Evolutionary conservation across 2,113 vertebrate species (phyloP).

Genomic region (Ceyx cyanopectus): DNA sequence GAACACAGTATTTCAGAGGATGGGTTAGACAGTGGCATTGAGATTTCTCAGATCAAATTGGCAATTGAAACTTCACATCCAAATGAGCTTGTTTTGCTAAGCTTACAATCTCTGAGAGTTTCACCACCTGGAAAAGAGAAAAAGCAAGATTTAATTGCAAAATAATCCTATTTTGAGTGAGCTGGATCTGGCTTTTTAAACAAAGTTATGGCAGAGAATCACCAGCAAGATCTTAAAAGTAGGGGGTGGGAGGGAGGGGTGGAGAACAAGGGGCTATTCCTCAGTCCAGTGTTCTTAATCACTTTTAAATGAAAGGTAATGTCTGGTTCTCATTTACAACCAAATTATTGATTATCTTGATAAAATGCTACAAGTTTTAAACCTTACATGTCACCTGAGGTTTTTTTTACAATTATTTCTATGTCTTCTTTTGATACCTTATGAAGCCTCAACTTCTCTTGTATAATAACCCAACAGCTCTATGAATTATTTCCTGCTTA

Average conservation of each 20-base stretch:
- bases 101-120: conserved; percentile 95
- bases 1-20: conserved; percentile 77
- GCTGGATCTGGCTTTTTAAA: neutral
- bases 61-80: conserved; percentile 97
- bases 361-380: neutral
- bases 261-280: neutral
- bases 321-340: neutral
- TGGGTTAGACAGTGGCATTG: conserved; percentile 24
- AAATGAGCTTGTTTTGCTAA: conserved; percentile 96
- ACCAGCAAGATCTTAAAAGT: neutral
- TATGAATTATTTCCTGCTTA: neutral
- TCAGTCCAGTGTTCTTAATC: neutral
- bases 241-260: too few species aligned
- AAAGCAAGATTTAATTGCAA: neutral
- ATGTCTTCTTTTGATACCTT: neutral
- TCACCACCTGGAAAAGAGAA: conserved; percentile 88
- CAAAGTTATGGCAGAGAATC: neutral
- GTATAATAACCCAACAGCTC: neutral
- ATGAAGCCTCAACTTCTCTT: neutral
- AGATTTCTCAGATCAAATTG: conserved; percentile 82
- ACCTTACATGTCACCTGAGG: neutral
- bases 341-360: neutral
- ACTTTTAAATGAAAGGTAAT: neutral
- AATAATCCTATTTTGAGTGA: neutral
- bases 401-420: neutral